Percentiles rank a stretch among this genome's conserved stretches.
phyloP scores from a whole-genome alignment of 2,113 vertebrate species.

The Pholis gunnellus region DNA sequence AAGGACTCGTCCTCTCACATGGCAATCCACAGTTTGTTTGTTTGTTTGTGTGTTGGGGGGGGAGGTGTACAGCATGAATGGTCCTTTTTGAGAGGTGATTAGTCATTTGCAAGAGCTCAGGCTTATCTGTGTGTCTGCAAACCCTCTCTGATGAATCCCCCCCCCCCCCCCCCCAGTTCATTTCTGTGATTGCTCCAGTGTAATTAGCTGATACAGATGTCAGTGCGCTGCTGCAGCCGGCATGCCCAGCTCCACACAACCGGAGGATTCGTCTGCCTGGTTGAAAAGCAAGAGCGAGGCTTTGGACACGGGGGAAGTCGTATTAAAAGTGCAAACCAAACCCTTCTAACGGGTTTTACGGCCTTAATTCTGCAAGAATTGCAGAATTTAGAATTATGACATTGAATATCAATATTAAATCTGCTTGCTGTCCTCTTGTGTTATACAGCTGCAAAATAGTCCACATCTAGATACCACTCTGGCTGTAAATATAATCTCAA shows the following conservation, averaged over 20 bases:
- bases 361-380: background rate
- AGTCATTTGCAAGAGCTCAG: slow-evolving; percentile 25
- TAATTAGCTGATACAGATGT: slow-evolving; percentile 35
- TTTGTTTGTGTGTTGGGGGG: background rate
- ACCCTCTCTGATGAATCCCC: slow-evolving; percentile 10
- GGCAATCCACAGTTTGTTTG: background rate
- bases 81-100: slow-evolving; percentile 28
- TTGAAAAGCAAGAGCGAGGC: slow-evolving; percentile 34
- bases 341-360: background rate
- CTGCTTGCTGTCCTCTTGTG: background rate
- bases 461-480: background rate
- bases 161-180: background rate
- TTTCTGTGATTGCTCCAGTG: slow-evolving; percentile 22
- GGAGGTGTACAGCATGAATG: slow-evolving; percentile 13
- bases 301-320: slow-evolving; percentile 2
- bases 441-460: background rate
- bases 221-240: slow-evolving; percentile 4
- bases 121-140: slow-evolving; percentile 33
- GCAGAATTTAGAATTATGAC: background rate
- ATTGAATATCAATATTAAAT: background rate
- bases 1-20: background rate
- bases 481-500: background rate
- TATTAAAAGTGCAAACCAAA: slow-evolving; percentile 10
- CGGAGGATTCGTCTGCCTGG: slow-evolving; percentile 4
- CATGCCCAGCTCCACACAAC: background rate